Percentiles rank a stretch among this genome's conserved stretches.
Conservation (phyloP, 2,888 invertebrate genomes). For the Diplolepis rosae region DNA sequence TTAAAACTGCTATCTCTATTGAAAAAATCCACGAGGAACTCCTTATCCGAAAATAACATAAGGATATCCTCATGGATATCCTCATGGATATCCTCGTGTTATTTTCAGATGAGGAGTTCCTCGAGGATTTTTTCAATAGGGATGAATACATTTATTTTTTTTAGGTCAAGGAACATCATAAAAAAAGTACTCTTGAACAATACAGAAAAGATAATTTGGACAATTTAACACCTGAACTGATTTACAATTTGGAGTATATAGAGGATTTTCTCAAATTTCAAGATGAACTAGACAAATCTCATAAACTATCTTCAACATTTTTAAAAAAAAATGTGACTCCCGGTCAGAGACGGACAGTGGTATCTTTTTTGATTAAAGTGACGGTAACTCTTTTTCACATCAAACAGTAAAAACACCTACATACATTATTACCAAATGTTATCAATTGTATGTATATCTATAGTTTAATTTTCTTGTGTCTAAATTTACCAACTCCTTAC, state of each 20-base stretch:
- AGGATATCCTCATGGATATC: too few relatives aligned
- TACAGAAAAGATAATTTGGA: background rate
- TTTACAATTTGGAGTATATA: conserved; percentile 46
- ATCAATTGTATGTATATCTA: too few relatives aligned
- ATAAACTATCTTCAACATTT: conserved; percentile 45
- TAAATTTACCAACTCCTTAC: too few relatives aligned
- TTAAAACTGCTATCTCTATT: too few relatives aligned
- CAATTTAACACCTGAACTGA: conserved; percentile 28
- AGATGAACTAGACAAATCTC: conserved; percentile 43
- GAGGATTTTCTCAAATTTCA: conserved; percentile 46
- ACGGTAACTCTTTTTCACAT: conserved; percentile 36
- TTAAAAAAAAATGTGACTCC: conserved; percentile 45
- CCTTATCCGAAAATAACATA: too few relatives aligned
- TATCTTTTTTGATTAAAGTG: conserved; percentile 42
- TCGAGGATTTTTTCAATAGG: background rate
- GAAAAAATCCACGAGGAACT: too few relatives aligned
- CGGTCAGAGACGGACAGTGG: conserved; percentile 54
- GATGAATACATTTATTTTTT: too few relatives aligned
- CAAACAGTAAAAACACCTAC: too few relatives aligned
- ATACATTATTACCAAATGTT: too few relatives aligned
- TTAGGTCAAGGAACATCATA: background rate
- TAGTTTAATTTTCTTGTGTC: too few relatives aligned
- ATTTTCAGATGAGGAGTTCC: too few relatives aligned
- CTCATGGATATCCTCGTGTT: too few relatives aligned
- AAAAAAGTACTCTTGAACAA: background rate